Evolutionary conservation across 2,888 invertebrate genomes (phyloP), one percentile per base, ranked within the genome.

Genomic region (Notocelia uddmanniana): DNA sequence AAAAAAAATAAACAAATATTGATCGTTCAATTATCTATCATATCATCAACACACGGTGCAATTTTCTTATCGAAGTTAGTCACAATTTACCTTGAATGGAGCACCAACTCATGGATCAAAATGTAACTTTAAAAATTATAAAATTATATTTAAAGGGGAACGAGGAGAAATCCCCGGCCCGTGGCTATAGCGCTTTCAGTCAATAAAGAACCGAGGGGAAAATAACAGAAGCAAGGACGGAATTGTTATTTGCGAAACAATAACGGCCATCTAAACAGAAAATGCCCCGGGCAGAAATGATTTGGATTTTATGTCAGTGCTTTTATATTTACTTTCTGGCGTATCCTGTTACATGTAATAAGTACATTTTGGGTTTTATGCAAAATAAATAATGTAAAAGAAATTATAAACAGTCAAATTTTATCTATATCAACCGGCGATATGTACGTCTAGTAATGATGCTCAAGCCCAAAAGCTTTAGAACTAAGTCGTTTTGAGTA

Each of bases 131-230:
- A 0, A 2, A 45, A 6, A 45, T 45, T 45, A 23, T 15, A 21
- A 52, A 52, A 52, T 52, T 3, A 21, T 26, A 13, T 55, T 21
- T 13, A 6, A 3, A 19, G 15, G 55, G 2, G n/a, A 54, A 37
- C 52, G 21, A 52, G 54, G 37, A 9, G 1, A 52, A 34, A 21
- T 57, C 57, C 57, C 31, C 15, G 15, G 50, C 23, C 37, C 10
- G 50, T 23, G 15, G 34, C 23, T 59, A 18, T 37, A 26, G 11
- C 52, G 34, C 15, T 50, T 15, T 21, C 41, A 54, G 54, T 60
- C 60, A 60, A 68, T 68, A 41, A 41, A 0, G 15, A 50, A 31
- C 31, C 15, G 5, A 45, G 52, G 41, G 68, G 59, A 45, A 68
- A 68, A 60, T 26, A 59, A 41, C 52, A 52, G 52, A 23, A 37